Percentiles rank a stretch among this genome's conserved stretches.
These are phyloP conservation scores for Urocitellus parryii DNA, from an alignment of 2,113 vertebrate species.

Conservation along the genomic window DNA sequence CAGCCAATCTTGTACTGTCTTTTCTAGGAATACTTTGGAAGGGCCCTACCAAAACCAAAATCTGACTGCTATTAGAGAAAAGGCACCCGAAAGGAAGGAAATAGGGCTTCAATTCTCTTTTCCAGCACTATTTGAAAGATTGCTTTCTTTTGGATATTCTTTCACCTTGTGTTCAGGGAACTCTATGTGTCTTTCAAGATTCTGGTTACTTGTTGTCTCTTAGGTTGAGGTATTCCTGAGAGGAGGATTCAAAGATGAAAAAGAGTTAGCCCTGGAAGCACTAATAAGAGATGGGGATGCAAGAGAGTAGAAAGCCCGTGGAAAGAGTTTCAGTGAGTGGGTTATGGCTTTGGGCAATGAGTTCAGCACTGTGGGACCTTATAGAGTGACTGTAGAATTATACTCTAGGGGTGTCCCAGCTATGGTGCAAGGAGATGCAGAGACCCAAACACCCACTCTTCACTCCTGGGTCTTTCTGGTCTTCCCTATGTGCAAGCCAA, in stretches of 20 bases:
- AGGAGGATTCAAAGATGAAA: not conserved
- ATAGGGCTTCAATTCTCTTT: not conserved
- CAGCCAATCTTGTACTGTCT: not conserved
- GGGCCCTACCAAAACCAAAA: not conserved
- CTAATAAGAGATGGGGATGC: not conserved
- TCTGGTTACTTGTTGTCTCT: not conserved
- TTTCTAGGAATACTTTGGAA: not conserved
- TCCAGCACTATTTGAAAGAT: not conserved
- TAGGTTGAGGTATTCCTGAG: not conserved
- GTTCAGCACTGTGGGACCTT: not conserved
- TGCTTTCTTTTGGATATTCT: not conserved
- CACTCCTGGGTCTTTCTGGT: not conserved
- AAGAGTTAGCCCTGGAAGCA: not conserved
- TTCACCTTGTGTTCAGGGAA: not conserved
- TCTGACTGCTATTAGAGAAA: not conserved
- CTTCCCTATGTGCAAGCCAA: not conserved
- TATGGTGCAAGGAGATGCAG: not conserved
- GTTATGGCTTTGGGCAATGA: not conserved
- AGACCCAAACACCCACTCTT: rapidly evolving
- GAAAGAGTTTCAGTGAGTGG: not conserved
- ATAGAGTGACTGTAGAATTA: not conserved
- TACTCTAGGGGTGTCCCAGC: not conserved
- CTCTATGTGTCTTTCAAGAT: not conserved
- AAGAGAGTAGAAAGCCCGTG: not conserved
- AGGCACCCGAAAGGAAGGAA: not conserved